Base-by-base conservation (phyloP, 2,888 invertebrate genomes). In the Gastracanthus pulcherrimus region DNA sequence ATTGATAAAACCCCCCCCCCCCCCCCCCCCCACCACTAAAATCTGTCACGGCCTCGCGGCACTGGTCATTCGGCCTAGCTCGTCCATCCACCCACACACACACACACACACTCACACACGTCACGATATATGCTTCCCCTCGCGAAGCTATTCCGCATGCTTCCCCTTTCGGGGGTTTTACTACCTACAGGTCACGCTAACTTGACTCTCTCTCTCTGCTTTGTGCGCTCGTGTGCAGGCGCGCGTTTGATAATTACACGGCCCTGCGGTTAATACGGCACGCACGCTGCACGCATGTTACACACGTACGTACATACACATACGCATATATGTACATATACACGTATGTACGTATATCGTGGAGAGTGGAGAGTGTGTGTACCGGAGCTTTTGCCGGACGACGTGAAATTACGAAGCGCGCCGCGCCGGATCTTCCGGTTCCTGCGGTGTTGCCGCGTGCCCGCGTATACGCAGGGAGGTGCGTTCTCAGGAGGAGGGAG, bases 391-490 rank as follows among this genome's bases (percentile, higher is more conserved):
- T 70, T 29, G 69, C 29, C 81, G 75, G 81, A 71, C 64, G 78
- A 76, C 62, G 36, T 48, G 48, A 60, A 80, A 82, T 80, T 51
- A 77, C 76, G 72, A 80, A 80, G 82, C 69, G 76, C 76, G n/a
- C n/a, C n/a, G n/a, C n/a, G 79, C 82, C 82, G 82, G 82, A 82
- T 80, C 76, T 82, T 82, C 82, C 82, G 80, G 80, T 80, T 80
- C 77, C 82, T 75, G 80, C 62, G 64, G 23, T 11, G 31, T 9
- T 16, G 38, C 26, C 38, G 45, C 36, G 48, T 29, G 23, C 41
- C 60, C 19, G 6, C 19, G 66, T 79, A 48, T 64, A 41, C 48
- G 48, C 74, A 19, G 62, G 62, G n/a, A 13, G 16, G 45, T 1
- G 38, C 6, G 5, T 48, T 41, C 13, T n/a, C n/a, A n/a, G n/a